Evolutionary conservation across 1,140 invertebrate genomes (phyloP).

Genomic region (Musca domestica): DNA sequence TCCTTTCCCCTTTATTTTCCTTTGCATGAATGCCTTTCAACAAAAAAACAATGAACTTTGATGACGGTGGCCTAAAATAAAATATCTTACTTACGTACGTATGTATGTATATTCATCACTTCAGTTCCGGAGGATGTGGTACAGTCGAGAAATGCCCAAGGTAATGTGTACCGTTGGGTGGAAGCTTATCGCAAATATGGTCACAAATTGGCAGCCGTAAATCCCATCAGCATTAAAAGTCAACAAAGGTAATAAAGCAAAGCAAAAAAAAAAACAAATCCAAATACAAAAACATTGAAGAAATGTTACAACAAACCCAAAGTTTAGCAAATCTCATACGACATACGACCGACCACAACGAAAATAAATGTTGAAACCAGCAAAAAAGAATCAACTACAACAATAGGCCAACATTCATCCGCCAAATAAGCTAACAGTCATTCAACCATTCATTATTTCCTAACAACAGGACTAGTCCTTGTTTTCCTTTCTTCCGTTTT

Average conservation of each 20-base stretch:
- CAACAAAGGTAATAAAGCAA: constrained; percentile 51
- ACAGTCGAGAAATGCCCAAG: constrained; percentile 42
- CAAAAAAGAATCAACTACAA: too few species aligned
- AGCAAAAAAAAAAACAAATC: background rate
- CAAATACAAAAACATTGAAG: background rate
- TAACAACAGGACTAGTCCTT: too few species aligned
- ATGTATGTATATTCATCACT: too few species aligned
- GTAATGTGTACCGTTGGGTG: constrained; percentile 55
- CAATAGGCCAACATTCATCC: too few species aligned
- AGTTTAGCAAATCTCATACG: background rate
- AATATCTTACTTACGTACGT: too few species aligned
- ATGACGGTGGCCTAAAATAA: too few species aligned
- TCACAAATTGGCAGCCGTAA: constrained; percentile 57
- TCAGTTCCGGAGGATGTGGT: constrained; percentile 44
- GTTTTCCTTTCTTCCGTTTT: too few species aligned
- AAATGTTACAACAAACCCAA: too few species aligned
- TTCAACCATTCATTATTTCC: too few species aligned
- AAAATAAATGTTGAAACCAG: too few species aligned
- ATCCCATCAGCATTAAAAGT: constrained; percentile 58
- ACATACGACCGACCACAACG: background rate
- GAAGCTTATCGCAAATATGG: constrained; percentile 59
- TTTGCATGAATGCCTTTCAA: background rate
- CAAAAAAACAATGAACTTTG: too few species aligned
- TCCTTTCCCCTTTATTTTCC: background rate
- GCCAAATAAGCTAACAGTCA: too few species aligned